phyloP scores from a whole-genome alignment of 1,140 invertebrate genomes.

The Bathynomus jamesi region DNA sequence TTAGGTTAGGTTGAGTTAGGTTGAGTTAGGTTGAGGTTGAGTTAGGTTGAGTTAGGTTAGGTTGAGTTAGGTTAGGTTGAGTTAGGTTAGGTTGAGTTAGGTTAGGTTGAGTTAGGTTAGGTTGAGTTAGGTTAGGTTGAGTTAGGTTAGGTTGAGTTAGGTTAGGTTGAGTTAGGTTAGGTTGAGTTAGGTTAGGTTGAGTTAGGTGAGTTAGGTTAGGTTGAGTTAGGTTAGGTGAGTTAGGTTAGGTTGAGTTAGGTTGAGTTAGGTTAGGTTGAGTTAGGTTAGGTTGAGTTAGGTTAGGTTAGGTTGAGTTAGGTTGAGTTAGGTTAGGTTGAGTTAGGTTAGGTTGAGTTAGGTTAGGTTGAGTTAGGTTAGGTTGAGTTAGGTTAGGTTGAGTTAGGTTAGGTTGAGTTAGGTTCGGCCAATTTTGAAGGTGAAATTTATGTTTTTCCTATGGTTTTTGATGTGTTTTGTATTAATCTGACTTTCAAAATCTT shows the following conservation, averaged over 20 bases:
- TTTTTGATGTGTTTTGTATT: too few species aligned
- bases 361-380: slow-evolving; percentile 5
- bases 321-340: slow-evolving; percentile 3
- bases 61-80: slow-evolving; percentile 7
- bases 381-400: slow-evolving; percentile 3
- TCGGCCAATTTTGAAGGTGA: too few species aligned
- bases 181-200: slow-evolving; percentile 1
- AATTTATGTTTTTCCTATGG: too few species aligned
- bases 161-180: slow-evolving; percentile 8
- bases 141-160: background rate
- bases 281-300: slow-evolving; percentile 11
- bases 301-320: slow-evolving; percentile 8
- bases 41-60: too few species aligned
- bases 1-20: background rate
- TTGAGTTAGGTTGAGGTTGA: too few species aligned
- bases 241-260: slow-evolving; percentile 12
- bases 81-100: background rate
- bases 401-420: background rate
- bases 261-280: slow-evolving; percentile 11
- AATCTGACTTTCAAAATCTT: too few species aligned
- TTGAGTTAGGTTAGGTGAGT: slow-evolving; percentile 13
- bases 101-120: slow-evolving; percentile 7
- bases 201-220: slow-evolving; percentile 14
- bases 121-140: slow-evolving; percentile 2
- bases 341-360: background rate